These are phyloP conservation scores for Drosophila trapezifrons DNA, from an alignment of 1,140 invertebrate species.

Conservation along the genomic window DNA sequence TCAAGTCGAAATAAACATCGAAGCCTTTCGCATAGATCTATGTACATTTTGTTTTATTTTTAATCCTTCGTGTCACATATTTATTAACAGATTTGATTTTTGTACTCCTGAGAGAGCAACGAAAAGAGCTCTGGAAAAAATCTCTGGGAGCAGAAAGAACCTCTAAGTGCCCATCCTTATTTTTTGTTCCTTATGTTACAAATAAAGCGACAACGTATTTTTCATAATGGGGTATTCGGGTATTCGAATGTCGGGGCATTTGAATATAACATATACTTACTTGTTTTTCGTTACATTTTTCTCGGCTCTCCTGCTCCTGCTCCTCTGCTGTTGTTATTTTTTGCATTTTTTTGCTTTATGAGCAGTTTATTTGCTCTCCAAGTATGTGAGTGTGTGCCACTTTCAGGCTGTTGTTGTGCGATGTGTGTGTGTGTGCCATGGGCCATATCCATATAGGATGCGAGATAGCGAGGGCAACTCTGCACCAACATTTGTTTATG, in stretches of 20 bases:
- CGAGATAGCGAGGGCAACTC: constrained; percentile 50
- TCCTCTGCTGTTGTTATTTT: constrained; percentile 54
- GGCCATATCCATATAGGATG: constrained; percentile 43
- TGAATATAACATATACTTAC: neutral
- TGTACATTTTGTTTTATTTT: no score
- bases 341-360: constrained; percentile 73
- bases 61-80: no score
- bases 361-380: constrained; percentile 74
- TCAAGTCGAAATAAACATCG: no score
- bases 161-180: no score
- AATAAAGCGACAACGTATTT: no score
- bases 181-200: no score
- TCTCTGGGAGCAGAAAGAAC: no score
- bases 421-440: constrained; percentile 34
- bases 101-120: no score
- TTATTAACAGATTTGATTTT: no score
- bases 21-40: no score
- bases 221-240: neutral
- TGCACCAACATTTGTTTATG: constrained; percentile 60
- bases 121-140: no score
- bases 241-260: neutral
- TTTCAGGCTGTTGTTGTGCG: constrained; percentile 20
- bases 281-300: constrained; percentile 36
- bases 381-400: constrained; percentile 18
- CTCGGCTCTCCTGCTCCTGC: constrained; percentile 1